phyloP scores from a whole-genome alignment of 2,888 invertebrate genomes.

The Syrista parreyssii region DNA sequence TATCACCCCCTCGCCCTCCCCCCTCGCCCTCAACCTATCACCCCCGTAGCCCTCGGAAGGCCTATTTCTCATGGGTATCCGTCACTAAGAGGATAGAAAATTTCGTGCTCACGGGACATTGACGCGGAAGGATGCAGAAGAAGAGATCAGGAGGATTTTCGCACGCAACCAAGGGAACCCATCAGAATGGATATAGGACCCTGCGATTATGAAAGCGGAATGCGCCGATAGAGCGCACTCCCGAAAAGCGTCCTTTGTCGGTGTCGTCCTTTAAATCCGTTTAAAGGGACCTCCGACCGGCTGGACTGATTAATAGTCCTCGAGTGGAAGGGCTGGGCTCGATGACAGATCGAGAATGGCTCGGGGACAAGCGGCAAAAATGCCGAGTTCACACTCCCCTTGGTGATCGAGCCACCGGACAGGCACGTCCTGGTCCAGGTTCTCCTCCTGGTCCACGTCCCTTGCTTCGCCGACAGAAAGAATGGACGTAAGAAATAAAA shows the following conservation, averaged over 20 bases:
- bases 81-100: not conserved
- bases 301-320: constrained; percentile 57
- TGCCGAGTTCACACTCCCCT: constrained; percentile 53
- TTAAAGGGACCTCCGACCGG: constrained; percentile 60
- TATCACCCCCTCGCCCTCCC: constrained; percentile 14
- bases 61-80: not conserved
- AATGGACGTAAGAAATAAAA: not conserved
- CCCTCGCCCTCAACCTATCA: constrained; percentile 17
- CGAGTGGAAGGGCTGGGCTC: constrained; percentile 40
- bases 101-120: not conserved
- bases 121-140: not conserved
- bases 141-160: not conserved
- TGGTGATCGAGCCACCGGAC: constrained; percentile 1
- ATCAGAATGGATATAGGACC: not conserved
- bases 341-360: constrained; percentile 61
- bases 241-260: constrained; percentile 52
- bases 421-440: not conserved
- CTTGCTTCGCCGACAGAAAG: not conserved
- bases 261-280: constrained; percentile 55
- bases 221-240: constrained; percentile 7
- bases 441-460: not conserved
- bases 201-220: not conserved
- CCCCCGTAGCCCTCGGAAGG: not conserved
- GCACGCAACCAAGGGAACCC: not conserved
- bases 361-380: constrained; percentile 52